phyloP scores from a whole-genome alignment of 2,888 invertebrate genomes.

The Dolichopus griseipennis region DNA sequence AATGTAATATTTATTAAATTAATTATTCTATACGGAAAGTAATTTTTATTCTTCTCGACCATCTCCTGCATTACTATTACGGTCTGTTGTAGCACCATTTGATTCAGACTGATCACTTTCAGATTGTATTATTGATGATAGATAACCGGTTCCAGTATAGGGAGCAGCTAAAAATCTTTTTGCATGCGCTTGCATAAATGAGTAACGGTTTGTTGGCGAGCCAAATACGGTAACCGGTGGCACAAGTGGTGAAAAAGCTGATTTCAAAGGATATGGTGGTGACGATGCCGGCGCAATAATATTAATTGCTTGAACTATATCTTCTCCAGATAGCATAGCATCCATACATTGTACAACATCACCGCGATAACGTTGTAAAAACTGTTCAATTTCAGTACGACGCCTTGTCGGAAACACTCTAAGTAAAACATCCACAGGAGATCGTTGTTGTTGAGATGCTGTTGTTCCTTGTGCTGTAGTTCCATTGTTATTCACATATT shows the following conservation, averaged over 20 bases:
- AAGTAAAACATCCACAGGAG: conserved; percentile 78
- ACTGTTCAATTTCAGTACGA: conserved; percentile 74
- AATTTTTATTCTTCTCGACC: conserved; percentile 39
- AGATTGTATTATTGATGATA: conserved; percentile 62
- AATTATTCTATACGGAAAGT: neutral
- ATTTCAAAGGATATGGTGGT: conserved; percentile 45
- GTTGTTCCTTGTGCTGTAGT: conserved; percentile 33
- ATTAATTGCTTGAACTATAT: conserved; percentile 32
- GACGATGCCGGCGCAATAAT: conserved; percentile 31
- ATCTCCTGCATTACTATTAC: conserved; percentile 40
- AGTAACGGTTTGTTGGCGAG: conserved; percentile 41
- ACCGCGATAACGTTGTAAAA: conserved; percentile 74
- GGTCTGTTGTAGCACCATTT: conserved; percentile 41
- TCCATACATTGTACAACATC: conserved; percentile 92
- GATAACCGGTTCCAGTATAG: conserved; percentile 72
- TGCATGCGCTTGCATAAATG: conserved; percentile 52
- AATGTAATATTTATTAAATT: no score
- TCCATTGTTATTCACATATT: conserved; percentile 35
- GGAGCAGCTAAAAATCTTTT: conserved; percentile 73
- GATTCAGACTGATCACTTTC: conserved; percentile 42
- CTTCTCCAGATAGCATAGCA: conserved; percentile 64
- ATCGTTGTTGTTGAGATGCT: conserved; percentile 47
- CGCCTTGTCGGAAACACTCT: conserved; percentile 84
- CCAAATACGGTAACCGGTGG: conserved; percentile 42
- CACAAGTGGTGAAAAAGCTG: conserved; percentile 70